phyloP scores from a whole-genome alignment of 2,888 invertebrate genomes.

The Beris chalybata region DNA sequence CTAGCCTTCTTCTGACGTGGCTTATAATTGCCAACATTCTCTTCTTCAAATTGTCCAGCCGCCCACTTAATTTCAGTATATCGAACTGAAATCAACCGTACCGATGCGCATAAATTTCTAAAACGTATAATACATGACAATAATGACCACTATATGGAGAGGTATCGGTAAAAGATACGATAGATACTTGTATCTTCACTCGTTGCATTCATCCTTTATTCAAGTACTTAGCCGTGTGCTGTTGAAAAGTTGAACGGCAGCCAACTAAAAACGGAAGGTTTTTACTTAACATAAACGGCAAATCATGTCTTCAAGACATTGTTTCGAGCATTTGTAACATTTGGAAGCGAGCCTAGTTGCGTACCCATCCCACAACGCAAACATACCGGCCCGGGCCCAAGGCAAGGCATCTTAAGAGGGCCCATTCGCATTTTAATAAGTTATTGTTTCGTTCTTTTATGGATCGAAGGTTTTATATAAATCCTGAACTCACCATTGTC shows the following conservation, averaged over 20 bases:
- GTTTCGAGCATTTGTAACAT: slow-evolving; percentile 10
- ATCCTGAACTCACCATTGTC: slow-evolving; percentile 21
- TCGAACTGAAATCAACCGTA: slow-evolving; percentile 4
- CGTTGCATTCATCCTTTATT: no score
- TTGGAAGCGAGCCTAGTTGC: not conserved
- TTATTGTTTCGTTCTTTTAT: slow-evolving; percentile 31
- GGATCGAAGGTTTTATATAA: slow-evolving; percentile 21
- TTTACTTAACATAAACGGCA: slow-evolving; percentile 2
- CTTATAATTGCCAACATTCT: no score
- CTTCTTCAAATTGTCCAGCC: slow-evolving; percentile 10
- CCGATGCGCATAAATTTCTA: slow-evolving; percentile 25
- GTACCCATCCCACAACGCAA: not conserved
- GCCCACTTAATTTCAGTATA: slow-evolving; percentile 23
- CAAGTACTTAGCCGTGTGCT: no score
- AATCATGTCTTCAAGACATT: slow-evolving; percentile 17
- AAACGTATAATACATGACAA: slow-evolving; percentile 20
- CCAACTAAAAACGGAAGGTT: slow-evolving; percentile 5
- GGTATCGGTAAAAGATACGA: no score
- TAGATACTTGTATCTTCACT: no score
- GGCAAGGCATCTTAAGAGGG: slow-evolving; percentile 24
- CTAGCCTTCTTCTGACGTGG: no score
- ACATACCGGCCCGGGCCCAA: not conserved
- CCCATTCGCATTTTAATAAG: slow-evolving; percentile 33
- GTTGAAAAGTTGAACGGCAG: no score
- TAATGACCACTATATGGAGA: slow-evolving; percentile 16